These are phyloP conservation scores for Semnopithecus entellus DNA, from an alignment of 2,113 vertebrate genomes.

Conservation along the genomic window DNA sequence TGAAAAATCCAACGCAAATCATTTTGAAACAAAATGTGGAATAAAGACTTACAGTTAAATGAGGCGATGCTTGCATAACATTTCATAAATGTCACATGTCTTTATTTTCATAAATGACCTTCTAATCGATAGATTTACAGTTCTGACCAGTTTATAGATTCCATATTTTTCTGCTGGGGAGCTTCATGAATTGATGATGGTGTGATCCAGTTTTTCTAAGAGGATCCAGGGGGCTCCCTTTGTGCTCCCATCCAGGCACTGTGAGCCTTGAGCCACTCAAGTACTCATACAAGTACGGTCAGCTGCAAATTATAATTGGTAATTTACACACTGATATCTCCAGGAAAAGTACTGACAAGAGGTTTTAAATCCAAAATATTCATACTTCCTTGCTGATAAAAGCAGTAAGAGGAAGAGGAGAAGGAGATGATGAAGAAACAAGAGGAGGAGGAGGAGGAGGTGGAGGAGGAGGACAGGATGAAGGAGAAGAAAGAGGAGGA, in stretches of 20 bases:
- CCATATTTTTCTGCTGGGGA: neutral
- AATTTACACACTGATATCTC: neutral
- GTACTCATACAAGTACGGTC: neutral
- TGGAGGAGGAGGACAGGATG: neutral
- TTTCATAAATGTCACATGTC: neutral
- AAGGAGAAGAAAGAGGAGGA: no score
- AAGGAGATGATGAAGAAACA: neutral
- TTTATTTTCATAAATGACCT: neutral
- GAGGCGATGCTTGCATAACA: neutral
- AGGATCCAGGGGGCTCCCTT: neutral
- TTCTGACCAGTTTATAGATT: neutral
- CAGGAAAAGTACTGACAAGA: constrained; percentile 38
- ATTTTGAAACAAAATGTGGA: constrained; percentile 2
- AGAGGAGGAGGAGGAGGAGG: neutral
- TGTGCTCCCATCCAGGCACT: neutral
- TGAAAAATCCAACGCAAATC: neutral
- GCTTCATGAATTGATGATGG: neutral
- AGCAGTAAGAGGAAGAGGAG: neutral
- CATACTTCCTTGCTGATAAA: constrained; percentile 27
- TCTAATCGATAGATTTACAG: neutral
- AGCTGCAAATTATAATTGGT: neutral
- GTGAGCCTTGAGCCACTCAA: neutral
- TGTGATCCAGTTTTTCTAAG: neutral
- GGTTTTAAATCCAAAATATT: constrained; percentile 48
- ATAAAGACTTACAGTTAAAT: neutral